phyloP scores from a whole-genome alignment of 2,797 vertebrate species.

The Yasuhikotakia modesta region DNA sequence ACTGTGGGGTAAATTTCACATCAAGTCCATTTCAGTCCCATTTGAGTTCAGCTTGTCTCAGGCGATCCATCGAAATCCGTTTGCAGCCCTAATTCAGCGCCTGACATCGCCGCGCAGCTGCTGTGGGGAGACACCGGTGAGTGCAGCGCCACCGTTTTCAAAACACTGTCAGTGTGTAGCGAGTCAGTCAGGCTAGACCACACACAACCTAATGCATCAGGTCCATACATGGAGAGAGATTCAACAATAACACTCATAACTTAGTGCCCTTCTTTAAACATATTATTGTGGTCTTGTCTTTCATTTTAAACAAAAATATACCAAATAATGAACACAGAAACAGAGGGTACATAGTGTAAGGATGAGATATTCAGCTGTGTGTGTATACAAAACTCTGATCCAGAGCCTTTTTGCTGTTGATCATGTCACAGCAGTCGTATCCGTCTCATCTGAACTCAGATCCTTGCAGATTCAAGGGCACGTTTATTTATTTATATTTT shows the following conservation, averaged over 20 bases:
- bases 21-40: constrained; percentile 37
- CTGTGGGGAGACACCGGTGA: constrained; percentile 24
- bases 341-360: not conserved
- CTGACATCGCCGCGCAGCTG: constrained; percentile 25
- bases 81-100: constrained; percentile 52
- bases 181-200: constrained; percentile 38
- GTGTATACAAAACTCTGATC: too few species aligned
- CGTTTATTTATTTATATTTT: constrained; percentile 36
- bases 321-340: constrained; percentile 7
- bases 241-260: not conserved
- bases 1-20: constrained; percentile 40
- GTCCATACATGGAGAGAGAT: constrained; percentile 33
- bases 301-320: constrained; percentile 29
- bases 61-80: constrained; percentile 38
- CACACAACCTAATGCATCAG: constrained; percentile 30
- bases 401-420: constrained; percentile 20
- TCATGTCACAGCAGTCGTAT: not conserved
- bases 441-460: constrained; percentile 14
- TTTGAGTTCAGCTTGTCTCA: constrained; percentile 33
- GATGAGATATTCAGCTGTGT: constrained; percentile 9
- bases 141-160: constrained; percentile 20
- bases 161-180: constrained; percentile 35
- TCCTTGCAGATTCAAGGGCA: constrained; percentile 35
- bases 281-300: not conserved
- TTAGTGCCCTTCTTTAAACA: constrained; percentile 15